Base-by-base conservation (phyloP, 2,797 vertebrate genomes). In the Phylloscopus collybita region DNA sequence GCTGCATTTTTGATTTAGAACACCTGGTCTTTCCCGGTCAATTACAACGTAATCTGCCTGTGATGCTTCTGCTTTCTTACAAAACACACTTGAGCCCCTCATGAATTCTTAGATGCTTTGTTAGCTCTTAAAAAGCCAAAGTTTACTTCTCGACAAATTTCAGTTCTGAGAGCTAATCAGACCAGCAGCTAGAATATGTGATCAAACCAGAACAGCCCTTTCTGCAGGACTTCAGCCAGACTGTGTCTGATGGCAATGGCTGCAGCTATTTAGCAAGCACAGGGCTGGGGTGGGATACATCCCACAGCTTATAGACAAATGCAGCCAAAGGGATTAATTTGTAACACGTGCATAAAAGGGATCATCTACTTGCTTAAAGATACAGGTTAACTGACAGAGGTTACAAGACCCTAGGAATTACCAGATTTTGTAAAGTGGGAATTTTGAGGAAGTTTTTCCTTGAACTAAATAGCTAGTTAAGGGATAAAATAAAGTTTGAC, bases 1-100 rank as follows among this genome's bases (percentile, higher is more conserved):
- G 60, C n/a, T 78, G 65, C 67, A 87, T 23, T 53, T 92, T 93
- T 96, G 94, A 97, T 91, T 95, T 72, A 90, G 88, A 97, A 88
- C 87, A 96, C 95, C 87, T 90, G 85, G 64, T 76, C 70, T 70
- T 88, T 60, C 66, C 32, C 7, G 13, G 50, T 93, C 88, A 94
- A 93, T 86, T 22, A 93, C 51, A 90, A 49, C 36, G 85, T 83
- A 84, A 88, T 56, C 51, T 3, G 27, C 32, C 50, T 42, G 59
- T 26, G 81, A 78, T 25, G 47, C 59, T 90, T 89, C 49, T 87
- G 72, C 59, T 54, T 76, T 86, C 70, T 95, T 56, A 73, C 4
- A 25, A 87, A 87, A 90, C 27, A 74, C 4, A 17, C 74, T 76
- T 64, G 29, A 2, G 10, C 32, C 45, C 85, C 74, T 50, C 3